A percentile compares a stretch with the other conserved stretches of the same genome.
Evolutionary conservation across 2,797 vertebrate species (phyloP).

Genomic region (Mus minutoides): DNA sequence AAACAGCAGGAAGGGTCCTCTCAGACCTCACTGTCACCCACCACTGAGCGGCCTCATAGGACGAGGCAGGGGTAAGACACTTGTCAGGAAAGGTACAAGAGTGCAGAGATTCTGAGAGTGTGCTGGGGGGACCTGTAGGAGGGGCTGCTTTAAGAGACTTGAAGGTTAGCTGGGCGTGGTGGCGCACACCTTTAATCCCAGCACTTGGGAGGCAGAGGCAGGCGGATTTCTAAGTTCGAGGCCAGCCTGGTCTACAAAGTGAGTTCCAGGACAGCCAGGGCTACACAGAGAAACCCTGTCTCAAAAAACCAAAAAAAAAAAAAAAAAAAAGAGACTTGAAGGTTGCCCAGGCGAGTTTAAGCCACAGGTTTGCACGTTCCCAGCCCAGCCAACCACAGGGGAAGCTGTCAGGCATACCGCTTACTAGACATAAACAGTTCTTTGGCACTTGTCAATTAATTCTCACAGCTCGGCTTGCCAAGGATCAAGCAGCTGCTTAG

Average conservation of each 20-base stretch:
- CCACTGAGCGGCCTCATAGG: background rate
- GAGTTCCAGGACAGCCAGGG: too few species aligned
- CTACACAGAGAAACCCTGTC: too few species aligned
- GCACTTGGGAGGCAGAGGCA: too few species aligned
- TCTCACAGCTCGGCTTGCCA: slow-evolving; percentile 57
- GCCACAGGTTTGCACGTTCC: background rate
- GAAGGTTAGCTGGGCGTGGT: too few species aligned
- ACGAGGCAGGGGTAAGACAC: background rate
- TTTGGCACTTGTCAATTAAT: slow-evolving; percentile 37
- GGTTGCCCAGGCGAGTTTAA: background rate
- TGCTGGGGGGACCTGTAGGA: background rate
- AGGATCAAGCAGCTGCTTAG: slow-evolving; percentile 61
- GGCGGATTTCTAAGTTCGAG: too few species aligned
- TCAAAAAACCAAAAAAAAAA: too few species aligned
- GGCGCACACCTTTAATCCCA: too few species aligned
- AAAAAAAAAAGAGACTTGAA: too few species aligned
- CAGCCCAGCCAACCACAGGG: background rate
- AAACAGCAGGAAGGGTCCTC: background rate
- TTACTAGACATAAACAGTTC: slow-evolving; percentile 49
- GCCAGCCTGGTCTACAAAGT: too few species aligned
- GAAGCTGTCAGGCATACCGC: background rate
- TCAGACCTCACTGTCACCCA: background rate
- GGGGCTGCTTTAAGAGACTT: background rate
- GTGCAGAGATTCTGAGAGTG: background rate
- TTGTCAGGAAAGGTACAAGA: background rate